phyloP scores from a whole-genome alignment of 2,888 invertebrate species.

The Drosophila acutilabella region DNA sequence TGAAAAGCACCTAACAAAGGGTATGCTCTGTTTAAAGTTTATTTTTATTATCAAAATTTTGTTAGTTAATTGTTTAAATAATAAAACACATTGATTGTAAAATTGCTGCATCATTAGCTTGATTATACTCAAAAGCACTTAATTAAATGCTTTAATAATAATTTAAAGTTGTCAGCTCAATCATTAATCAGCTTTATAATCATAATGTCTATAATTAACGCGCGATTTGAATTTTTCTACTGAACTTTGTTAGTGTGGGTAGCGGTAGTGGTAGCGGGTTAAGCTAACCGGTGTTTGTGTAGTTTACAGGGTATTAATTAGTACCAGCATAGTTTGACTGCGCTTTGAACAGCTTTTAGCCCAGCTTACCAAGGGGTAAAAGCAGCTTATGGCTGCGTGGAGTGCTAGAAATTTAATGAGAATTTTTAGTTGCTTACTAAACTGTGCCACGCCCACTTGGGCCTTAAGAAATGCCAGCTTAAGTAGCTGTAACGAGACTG shows the following conservation, averaged over 20 bases:
- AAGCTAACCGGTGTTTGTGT: not conserved
- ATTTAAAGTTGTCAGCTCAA: conserved; percentile 3
- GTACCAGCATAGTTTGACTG: conserved; percentile 28
- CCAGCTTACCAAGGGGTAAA: too few relatives aligned
- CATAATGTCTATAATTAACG: conserved; percentile 1
- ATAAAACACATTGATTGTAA: too few relatives aligned
- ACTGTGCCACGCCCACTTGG: too few relatives aligned
- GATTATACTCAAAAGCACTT: not conserved
- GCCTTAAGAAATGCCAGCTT: too few relatives aligned
- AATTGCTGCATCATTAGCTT: too few relatives aligned
- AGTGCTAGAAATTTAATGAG: too few relatives aligned
- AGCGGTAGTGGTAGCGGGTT: not conserved
- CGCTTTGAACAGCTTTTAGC: conserved; percentile 8
- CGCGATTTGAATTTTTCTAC: not conserved
- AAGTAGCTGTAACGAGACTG: too few relatives aligned
- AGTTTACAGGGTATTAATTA: conserved; percentile 50
- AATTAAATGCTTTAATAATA: conserved; percentile 2
- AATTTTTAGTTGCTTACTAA: too few relatives aligned
- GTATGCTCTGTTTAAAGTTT: conserved; percentile 14
- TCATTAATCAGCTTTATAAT: conserved; percentile 2
- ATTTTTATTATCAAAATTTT: not conserved
- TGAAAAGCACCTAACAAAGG: conserved; percentile 1
- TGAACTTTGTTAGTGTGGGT: not conserved
- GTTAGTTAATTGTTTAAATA: not conserved
- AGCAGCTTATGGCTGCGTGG: too few relatives aligned